Evolutionary conservation across 2,888 invertebrate species (phyloP), one percentile per base, ranked within the genome.

Genomic region (Rhagophthalmus giganteus): DNA sequence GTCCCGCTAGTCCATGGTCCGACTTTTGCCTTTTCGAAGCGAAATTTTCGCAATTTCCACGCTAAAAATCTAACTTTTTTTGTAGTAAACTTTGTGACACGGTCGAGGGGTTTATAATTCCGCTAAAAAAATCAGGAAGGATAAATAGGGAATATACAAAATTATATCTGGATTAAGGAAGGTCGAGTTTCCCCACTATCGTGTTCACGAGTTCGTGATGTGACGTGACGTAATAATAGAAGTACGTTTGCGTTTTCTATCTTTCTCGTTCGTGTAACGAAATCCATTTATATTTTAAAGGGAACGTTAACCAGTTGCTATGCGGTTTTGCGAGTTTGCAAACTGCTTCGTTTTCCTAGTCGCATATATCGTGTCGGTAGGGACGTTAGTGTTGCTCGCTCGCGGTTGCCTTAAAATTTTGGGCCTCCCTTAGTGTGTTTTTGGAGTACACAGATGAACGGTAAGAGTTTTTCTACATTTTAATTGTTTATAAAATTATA

Each of bases 1-100:
- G 60, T 65, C 66, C 56, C 64, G 57, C 64, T 49, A 41, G 57
- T 62, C 59, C 62, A 52, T 64, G 56, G 66, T 62, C 67, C 71
- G 73, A 72, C 72, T 69, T 70, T 63, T 59, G 38, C 54, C 46
- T 47, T 46, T 72, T 69, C 56, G 35, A 34, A 38, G 37, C 30
- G 46, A 27, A 49, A 62, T 70, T 69, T 70, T 57, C 39, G 28
- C 14, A 32, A 40, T 59, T 67, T 67, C 45, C 44, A 35, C 26
- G 15, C 10, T 24, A 51, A 62, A 67, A 63, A 60, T 58, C 33
- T 57, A 57, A 32, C 60, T 59, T 63, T 72, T 72, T 69, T 65
- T 49, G 54, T 14, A 27, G 24, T 44, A n/a, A 25, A 2, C 40
- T 15, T 35, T 26, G 13, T 7, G 8, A 14, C 30, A 26, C 7